Conservation (phyloP, 1,140 invertebrate species). For the Lordiphosa clarofinis region DNA sequence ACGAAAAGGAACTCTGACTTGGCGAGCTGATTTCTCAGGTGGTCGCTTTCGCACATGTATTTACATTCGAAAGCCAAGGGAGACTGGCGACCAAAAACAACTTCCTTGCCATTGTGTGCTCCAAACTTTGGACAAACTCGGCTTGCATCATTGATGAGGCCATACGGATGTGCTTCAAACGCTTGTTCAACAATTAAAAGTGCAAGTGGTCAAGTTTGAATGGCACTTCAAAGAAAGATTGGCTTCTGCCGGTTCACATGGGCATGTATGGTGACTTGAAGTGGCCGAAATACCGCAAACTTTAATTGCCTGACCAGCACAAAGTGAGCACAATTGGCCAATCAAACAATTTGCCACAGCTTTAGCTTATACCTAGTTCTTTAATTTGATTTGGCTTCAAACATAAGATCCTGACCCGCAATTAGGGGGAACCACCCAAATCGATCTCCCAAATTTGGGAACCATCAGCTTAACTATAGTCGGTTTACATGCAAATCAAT, state of each 20-base stretch:
- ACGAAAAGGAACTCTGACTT: slow-evolving; percentile 5
- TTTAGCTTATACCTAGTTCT: neutral
- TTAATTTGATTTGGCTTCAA: too few species aligned
- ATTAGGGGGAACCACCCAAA: too few species aligned
- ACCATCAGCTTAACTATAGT: too few species aligned
- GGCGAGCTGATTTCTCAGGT: slow-evolving; percentile 30
- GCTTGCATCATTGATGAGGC: slow-evolving; percentile 45
- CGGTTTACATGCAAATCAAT: too few species aligned
- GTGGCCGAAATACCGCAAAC: slow-evolving; percentile 34
- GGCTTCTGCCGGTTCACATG: slow-evolving; percentile 12
- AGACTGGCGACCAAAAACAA: neutral
- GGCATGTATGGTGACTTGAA: slow-evolving; percentile 4
- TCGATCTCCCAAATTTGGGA: too few species aligned
- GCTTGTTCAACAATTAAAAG: slow-evolving; percentile 50
- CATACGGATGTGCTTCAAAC: slow-evolving; percentile 1
- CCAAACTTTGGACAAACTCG: slow-evolving; percentile 36
- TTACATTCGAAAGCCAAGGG: slow-evolving; percentile 17
- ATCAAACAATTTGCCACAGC: slow-evolving; percentile 30
- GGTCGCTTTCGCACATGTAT: slow-evolving; percentile 12
- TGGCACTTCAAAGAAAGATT: slow-evolving; percentile 15
- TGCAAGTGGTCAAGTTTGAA: slow-evolving; percentile 27
- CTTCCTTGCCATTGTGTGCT: slow-evolving; percentile 23
- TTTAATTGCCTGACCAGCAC: slow-evolving; percentile 50
- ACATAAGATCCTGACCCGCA: too few species aligned
- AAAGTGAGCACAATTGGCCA: slow-evolving; percentile 46